A percentile compares a stretch with the other conserved stretches of the same genome.
Conservation (phyloP, 2,797 vertebrate genomes). For the Gymnopithys bicolor region DNA sequence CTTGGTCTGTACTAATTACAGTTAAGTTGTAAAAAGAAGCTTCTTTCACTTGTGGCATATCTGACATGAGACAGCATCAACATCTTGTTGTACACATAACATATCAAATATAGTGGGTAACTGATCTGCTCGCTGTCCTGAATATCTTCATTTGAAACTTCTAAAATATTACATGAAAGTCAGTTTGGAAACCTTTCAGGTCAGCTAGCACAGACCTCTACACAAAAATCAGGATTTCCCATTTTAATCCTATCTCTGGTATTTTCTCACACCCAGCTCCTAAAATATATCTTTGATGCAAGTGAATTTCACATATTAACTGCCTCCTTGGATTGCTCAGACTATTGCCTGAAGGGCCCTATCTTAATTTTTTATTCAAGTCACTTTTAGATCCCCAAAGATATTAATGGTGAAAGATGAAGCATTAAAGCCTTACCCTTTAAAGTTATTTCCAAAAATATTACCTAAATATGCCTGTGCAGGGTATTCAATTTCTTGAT, state of each 20-base stretch:
- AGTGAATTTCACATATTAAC: slow-evolving; percentile 8
- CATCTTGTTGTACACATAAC: neutral
- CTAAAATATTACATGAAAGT: neutral
- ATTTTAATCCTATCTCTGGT: neutral
- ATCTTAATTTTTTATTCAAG: slow-evolving; percentile 11
- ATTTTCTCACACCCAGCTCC: neutral
- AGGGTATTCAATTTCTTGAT: neutral
- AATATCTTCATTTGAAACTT: neutral
- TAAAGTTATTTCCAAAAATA: neutral
- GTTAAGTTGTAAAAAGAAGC: neutral
- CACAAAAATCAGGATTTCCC: neutral
- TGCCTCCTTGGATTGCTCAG: neutral
- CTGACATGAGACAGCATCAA: neutral
- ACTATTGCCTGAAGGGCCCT: neutral
- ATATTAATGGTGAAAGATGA: slow-evolving; percentile 9
- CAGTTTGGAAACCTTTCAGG: neutral
- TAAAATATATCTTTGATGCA: slow-evolving; percentile 4
- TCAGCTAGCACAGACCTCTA: neutral
- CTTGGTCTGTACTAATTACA: neutral
- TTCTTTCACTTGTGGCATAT: neutral
- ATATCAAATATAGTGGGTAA: neutral
- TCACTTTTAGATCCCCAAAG: neutral
- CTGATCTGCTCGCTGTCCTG: neutral
- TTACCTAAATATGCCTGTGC: neutral
- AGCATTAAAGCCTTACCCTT: neutral